phyloP scores from a whole-genome alignment of 1,140 invertebrate species.

The Zelostemma sp. region DNA sequence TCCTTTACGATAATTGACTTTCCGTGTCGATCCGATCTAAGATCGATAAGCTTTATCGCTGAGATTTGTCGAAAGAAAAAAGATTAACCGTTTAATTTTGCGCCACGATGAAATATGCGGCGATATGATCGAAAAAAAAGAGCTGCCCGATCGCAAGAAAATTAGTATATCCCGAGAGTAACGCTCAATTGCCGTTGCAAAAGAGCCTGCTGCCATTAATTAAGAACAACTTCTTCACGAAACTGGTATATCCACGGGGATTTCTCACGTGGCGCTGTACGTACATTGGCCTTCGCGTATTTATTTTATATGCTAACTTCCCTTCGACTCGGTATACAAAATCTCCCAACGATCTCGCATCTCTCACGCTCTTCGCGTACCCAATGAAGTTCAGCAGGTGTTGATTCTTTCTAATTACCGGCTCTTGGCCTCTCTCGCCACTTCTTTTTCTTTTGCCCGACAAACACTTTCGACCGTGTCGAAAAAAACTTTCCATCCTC shows the following conservation, averaged over 20 bases:
- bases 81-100: too few species aligned
- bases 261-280: constrained; percentile 20
- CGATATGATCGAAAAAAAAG: neutral
- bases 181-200: constrained; percentile 12
- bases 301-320: constrained; percentile 17
- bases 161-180: neutral
- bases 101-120: too few species aligned
- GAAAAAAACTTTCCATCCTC: too few species aligned
- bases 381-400: too few species aligned
- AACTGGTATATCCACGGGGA: constrained; percentile 18
- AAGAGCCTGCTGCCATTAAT: constrained; percentile 27
- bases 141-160: neutral
- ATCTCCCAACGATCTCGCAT: neutral
- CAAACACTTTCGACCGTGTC: too few species aligned
- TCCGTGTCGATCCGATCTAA: too few species aligned
- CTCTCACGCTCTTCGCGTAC: constrained; percentile 12
- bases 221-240: constrained; percentile 19
- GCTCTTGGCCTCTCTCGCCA: too few species aligned
- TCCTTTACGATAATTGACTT: too few species aligned
- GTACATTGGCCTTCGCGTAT: constrained; percentile 6
- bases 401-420: too few species aligned
- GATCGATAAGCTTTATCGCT: too few species aligned
- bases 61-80: too few species aligned
- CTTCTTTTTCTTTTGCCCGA: too few species aligned
- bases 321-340: constrained; percentile 14